Evolutionary conservation across 2,113 vertebrate genomes (phyloP).

Genomic region (Gymnobelideus leadbeateri): DNA sequence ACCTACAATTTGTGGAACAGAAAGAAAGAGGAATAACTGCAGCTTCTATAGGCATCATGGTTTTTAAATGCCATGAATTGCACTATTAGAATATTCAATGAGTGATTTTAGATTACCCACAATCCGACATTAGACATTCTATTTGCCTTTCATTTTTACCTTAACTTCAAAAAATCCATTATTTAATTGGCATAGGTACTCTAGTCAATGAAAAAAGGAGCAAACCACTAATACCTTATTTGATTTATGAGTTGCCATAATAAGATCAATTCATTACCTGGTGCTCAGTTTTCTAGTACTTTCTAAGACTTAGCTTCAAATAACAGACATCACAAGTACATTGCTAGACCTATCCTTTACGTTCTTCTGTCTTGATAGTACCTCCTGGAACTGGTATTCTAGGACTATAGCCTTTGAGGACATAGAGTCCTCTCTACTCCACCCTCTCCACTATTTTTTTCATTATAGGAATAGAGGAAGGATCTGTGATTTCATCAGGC

Average conservation of each 20-base stretch:
- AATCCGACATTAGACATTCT: neutral
- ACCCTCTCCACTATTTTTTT: neutral
- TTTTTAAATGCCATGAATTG: neutral
- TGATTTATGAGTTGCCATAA: neutral
- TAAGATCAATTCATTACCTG: neutral
- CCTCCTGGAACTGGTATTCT: neutral
- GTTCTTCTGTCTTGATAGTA: neutral
- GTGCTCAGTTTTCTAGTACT: neutral
- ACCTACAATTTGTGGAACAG: neutral
- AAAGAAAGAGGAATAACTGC: neutral
- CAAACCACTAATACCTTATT: neutral
- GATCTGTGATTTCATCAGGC: neutral
- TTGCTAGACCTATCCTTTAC: neutral
- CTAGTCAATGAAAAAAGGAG: neutral
- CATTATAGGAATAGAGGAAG: neutral
- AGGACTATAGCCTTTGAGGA: too few relatives aligned
- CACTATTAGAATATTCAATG: neutral
- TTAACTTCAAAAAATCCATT: neutral
- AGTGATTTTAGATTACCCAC: neutral
- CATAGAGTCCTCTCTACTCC: too few relatives aligned
- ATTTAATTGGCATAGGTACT: neutral
- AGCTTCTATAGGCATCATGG: neutral
- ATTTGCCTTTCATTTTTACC: neutral
- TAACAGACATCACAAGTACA: neutral
- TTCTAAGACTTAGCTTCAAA: neutral